A percentile compares a stretch with the other conserved stretches of the same genome.
Evolutionary conservation across 2,888 invertebrate species (phyloP).

Genomic region (Dicyrtoma fusca): DNA sequence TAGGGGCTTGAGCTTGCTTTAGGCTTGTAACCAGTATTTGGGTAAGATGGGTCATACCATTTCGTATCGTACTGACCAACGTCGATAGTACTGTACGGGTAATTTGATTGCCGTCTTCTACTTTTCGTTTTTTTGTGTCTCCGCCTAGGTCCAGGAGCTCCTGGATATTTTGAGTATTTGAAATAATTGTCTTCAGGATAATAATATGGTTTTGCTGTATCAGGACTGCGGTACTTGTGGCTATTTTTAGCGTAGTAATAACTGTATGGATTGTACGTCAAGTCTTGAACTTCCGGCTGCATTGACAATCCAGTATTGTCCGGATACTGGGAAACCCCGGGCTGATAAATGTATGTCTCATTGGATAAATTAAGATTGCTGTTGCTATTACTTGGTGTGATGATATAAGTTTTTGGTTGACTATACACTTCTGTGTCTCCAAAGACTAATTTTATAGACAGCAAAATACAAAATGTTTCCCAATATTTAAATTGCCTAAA

Average conservation of each 20-base stretch:
- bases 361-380: constrained; percentile 6
- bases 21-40: neutral
- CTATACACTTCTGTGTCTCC: too few species aligned
- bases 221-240: neutral
- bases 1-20: neutral
- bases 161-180: neutral
- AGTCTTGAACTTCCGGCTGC: too few species aligned
- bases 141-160: too few species aligned
- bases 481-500: too few species aligned
- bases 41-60: neutral
- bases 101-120: neutral
- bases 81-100: too few species aligned
- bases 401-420: too few species aligned
- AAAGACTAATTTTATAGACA: too few species aligned
- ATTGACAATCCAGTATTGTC: too few species aligned
- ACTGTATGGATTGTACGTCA: neutral
- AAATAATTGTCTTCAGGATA: neutral
- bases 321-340: too few species aligned
- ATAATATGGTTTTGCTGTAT: neutral
- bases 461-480: too few species aligned
- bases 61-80: neutral
- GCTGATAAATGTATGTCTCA: neutral
- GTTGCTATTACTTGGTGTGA: neutral
- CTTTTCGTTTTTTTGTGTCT: neutral
- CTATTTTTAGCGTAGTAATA: constrained; percentile 6